Percentiles rank a stretch among this genome's conserved stretches.
Conservation (phyloP, 35 echinoderm and acorn worm genomes). For the Hemicentrotus pulcherrimus region DNA sequence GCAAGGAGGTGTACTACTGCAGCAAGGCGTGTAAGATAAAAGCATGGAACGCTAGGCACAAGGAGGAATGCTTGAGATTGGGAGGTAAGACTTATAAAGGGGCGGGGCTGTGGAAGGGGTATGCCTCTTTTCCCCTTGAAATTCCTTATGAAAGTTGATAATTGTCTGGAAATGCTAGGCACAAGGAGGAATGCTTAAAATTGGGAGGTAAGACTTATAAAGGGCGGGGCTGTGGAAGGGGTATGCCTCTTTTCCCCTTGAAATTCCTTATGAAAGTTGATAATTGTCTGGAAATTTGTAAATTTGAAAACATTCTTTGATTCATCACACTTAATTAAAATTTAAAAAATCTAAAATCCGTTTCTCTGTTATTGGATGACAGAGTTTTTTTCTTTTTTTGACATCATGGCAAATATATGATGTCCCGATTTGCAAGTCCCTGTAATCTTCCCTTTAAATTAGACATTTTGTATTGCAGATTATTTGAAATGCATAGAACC, state of each 20-base stretch:
- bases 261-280: too few species aligned
- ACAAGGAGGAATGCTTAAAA: slow-evolving; percentile 91
- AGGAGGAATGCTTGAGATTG: slow-evolving; percentile 88
- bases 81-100: slow-evolving; percentile 76
- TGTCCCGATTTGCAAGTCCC: too few species aligned
- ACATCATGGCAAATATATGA: too few species aligned
- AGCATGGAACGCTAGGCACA: slow-evolving; percentile 94
- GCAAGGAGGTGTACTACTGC: slow-evolving; percentile 98
- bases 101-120: slow-evolving; percentile 53
- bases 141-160: too few species aligned
- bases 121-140: background rate
- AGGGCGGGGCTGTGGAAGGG: background rate
- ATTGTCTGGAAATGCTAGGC: slow-evolving; percentile 56
- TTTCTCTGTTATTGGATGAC: too few species aligned
- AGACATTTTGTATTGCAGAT: too few species aligned
- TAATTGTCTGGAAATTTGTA: too few species aligned
- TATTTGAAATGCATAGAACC: too few species aligned
- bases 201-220: slow-evolving; percentile 67
- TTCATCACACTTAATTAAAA: background rate
- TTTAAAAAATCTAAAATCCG: background rate
- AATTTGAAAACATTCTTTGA: background rate
- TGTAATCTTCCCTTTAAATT: too few species aligned
- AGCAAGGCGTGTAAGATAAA: slow-evolving; percentile 95
- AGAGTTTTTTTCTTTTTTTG: too few species aligned
- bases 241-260: background rate